Evolutionary conservation across 1,140 invertebrate genomes (phyloP), one percentile per base, ranked within the genome.

Genomic region (Drosophila biarmipes): DNA sequence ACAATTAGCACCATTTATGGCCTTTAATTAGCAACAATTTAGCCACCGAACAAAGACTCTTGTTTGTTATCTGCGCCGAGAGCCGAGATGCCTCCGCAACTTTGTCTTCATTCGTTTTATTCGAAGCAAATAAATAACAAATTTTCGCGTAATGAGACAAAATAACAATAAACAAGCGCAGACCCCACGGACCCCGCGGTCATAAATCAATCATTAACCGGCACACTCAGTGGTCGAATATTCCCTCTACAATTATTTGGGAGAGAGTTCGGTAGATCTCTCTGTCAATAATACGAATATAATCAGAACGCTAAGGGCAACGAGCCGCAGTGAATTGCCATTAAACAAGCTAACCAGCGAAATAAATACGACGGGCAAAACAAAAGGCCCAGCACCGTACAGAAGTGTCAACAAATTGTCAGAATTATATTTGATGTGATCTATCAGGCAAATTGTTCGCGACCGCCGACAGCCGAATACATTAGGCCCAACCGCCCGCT

Each of bases 351-450:
- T 64, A 53, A 64, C 57, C 43, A 48, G 40, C 58, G 8, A 75
- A 80, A 67, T 53, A 73, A 69, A 62, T 72, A 53, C 29, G 31
- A 43, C 27, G 57, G n/a, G 27, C 53, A 58, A 75, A 69, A 68
- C 77, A 59, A 73, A 58, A 57, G 43, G 19, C 35, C 17, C 53
- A 58, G 5, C 35, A 29, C 34, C 42, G 55, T 15, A 80, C 31
- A 68, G 62, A 87, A 66, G 74, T 81, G 82, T 85, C 81, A 82
- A 73, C 78, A 82, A 86, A 82, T 87, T 86, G 82, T 86, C 82
- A 67, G 64, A 62, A 86, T 78, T 64, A 55, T 69, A 69, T 46
- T 69, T 69, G 67, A 71, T 69, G 42, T 55, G 74, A 87, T 86
- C 78, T 67, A 81, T 86, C 74, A 72, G 67, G 61, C 69, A 62